Base-by-base conservation (phyloP, 2,888 invertebrate species). In the Sarcophaga caerulescens region DNA sequence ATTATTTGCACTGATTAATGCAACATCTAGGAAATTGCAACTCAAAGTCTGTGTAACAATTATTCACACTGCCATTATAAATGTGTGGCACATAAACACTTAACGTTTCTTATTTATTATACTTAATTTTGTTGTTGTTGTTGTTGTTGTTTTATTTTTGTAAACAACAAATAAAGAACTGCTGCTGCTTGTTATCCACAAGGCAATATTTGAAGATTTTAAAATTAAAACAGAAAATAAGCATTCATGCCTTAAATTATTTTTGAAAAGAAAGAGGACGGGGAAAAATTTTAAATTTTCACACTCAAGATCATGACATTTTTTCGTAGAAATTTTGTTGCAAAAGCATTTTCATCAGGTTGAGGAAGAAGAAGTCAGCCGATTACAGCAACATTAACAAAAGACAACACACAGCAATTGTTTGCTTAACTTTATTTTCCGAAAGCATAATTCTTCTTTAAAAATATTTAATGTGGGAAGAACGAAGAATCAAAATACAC, bases 1-100 rank as follows among this genome's bases (percentile, higher is more conserved):
- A 88, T 85, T 86, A 81, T 87, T 78, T 85, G 87, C 82, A 83
- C 87, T 87, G 88, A 88, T 88, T 87, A 87, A 87, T 88, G 87
- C 82, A 80, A 80, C 76, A 77, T 82, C 82, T 83, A 80, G 83
- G 80, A 85, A 85, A 83, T 85, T 77, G 80, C 85, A 83, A 85
- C 85, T 80, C 80, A 83, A 80, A 85, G 80, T 80, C 80, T 80
- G 78, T 85, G 85, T 76, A 83, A 77, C 83, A 83, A 85, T 85
- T 80, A 83, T 77, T 85, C 83, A 83, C 80, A 65, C 76, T 79
- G 69, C 12, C 80, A 85, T 85, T 81, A 85, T 76, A 80, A 85
- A 85, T 85, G 83, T 83, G 71, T 69, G 77, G 68, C 85, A 85
- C 62, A 85, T 73, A 85, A 82, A 80, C 85, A 83, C 85, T 85